Conservation (phyloP, 2,888 invertebrate genomes). For the Erebia epiphron region DNA sequence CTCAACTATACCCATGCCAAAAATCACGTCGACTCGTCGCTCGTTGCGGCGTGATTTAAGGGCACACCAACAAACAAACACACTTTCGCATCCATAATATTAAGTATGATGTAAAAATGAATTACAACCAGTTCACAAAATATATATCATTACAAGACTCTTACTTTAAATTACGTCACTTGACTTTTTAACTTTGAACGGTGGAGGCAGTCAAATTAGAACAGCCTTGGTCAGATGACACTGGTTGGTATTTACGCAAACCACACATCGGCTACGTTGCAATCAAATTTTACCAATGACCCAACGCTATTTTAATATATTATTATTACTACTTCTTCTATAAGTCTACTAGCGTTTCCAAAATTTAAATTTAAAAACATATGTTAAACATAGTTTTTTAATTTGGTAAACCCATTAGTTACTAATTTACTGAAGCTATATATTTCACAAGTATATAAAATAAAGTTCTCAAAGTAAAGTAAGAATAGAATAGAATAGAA, state of each 20-base stretch:
- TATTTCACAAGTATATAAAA: too few relatives aligned
- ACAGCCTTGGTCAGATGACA: constrained; percentile 45
- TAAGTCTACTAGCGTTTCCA: background rate
- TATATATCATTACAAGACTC: background rate
- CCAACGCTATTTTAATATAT: constrained; percentile 30
- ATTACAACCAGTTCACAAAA: constrained; percentile 2
- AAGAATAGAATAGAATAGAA: too few relatives aligned
- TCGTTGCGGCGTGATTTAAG: too few relatives aligned
- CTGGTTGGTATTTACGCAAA: constrained; percentile 45
- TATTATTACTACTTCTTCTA: constrained; percentile 19
- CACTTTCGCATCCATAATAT: too few relatives aligned
- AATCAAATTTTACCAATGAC: constrained; percentile 41
- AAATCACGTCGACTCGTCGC: too few relatives aligned
- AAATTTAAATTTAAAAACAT: background rate
- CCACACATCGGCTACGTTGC: constrained; percentile 34
- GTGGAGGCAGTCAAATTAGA: constrained; percentile 41
- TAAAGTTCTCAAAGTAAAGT: too few relatives aligned
- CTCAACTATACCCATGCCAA: too few relatives aligned
- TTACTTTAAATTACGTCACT: constrained; percentile 22
- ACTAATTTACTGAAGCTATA: too few relatives aligned
- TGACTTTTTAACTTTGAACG: constrained; percentile 24
- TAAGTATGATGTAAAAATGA: constrained; percentile 10
- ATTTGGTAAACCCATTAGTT: too few relatives aligned
- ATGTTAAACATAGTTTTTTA: too few relatives aligned
- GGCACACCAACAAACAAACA: too few relatives aligned